Evolutionary conservation across 2,113 vertebrate genomes (phyloP).

Genomic region (Alligator sinensis): DNA sequence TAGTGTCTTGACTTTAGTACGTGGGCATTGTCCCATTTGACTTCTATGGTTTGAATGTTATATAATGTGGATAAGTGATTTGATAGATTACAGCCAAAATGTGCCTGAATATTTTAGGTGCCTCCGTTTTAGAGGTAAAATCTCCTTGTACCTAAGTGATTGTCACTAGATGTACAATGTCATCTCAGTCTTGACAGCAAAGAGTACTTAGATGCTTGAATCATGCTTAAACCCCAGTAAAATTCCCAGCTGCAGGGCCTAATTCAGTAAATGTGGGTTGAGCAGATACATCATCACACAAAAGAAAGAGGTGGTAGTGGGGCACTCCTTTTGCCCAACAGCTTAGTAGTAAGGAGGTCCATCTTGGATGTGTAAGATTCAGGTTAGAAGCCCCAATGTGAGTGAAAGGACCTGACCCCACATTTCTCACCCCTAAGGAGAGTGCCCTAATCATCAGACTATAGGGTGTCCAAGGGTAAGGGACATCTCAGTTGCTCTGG

Average conservation of each 20-base stretch:
- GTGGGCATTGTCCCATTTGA: neutral
- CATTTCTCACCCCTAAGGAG: neutral
- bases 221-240: fast-evolving
- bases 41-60: neutral
- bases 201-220: neutral
- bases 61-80: too few relatives aligned
- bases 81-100: too few relatives aligned
- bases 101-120: too few relatives aligned
- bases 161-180: neutral
- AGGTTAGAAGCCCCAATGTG: neutral
- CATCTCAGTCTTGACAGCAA: neutral
- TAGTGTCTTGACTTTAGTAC: neutral
- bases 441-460: neutral
- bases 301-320: neutral
- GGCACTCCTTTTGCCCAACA: neutral
- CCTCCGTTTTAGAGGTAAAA: too few relatives aligned
- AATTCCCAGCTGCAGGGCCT: neutral
- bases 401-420: neutral
- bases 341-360: neutral
- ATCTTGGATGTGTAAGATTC: neutral
- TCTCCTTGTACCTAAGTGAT: neutral
- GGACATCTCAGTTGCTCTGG: too few relatives aligned
- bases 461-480: neutral
- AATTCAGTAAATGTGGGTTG: neutral
- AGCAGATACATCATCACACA: neutral